phyloP scores from a whole-genome alignment of 2,888 invertebrate genomes.

The Pheosia tremula region DNA sequence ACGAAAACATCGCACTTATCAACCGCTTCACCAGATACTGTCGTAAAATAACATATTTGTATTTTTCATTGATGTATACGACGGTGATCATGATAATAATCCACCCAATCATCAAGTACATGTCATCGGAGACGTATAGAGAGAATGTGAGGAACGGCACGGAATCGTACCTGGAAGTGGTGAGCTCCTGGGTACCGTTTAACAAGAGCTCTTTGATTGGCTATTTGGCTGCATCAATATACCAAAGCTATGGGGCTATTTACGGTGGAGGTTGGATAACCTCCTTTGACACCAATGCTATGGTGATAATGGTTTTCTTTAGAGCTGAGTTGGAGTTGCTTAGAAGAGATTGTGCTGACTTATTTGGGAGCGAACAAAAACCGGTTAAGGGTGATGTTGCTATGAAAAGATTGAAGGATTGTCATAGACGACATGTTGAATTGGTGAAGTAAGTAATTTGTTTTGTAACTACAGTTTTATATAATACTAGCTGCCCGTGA shows the following conservation, averaged over 20 bases:
- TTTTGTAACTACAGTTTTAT: too few relatives aligned
- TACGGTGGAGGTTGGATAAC: slow-evolving; percentile 76
- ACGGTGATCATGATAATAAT: slow-evolving; percentile 63
- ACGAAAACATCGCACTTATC: slow-evolving; percentile 48
- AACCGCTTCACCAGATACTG: slow-evolving; percentile 59
- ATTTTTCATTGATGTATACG: slow-evolving; percentile 69
- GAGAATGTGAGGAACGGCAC: slow-evolving; percentile 58
- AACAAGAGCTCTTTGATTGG: slow-evolving; percentile 59
- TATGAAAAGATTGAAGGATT: slow-evolving; percentile 53
- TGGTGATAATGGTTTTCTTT: slow-evolving; percentile 76
- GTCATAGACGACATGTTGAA: slow-evolving; percentile 61
- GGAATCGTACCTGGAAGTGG: slow-evolving; percentile 61
- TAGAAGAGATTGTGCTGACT: slow-evolving; percentile 54
- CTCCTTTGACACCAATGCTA: slow-evolving; percentile 69
- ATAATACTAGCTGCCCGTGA: too few relatives aligned
- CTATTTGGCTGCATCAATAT: slow-evolving; percentile 56
- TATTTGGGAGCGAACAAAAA: slow-evolving; percentile 53
- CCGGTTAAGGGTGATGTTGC: slow-evolving; percentile 35
- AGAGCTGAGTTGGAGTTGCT: slow-evolving; percentile 65
- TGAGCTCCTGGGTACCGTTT: slow-evolving; percentile 76
- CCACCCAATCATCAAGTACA: slow-evolving; percentile 63
- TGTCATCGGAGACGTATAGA: slow-evolving; percentile 55
- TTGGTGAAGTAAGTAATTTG: slow-evolving; percentile 62
- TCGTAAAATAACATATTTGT: slow-evolving; percentile 65
- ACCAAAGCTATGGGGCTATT: slow-evolving; percentile 67